phyloP scores from a whole-genome alignment of 2,113 vertebrate genomes.

The Chunga burmeisteri region DNA sequence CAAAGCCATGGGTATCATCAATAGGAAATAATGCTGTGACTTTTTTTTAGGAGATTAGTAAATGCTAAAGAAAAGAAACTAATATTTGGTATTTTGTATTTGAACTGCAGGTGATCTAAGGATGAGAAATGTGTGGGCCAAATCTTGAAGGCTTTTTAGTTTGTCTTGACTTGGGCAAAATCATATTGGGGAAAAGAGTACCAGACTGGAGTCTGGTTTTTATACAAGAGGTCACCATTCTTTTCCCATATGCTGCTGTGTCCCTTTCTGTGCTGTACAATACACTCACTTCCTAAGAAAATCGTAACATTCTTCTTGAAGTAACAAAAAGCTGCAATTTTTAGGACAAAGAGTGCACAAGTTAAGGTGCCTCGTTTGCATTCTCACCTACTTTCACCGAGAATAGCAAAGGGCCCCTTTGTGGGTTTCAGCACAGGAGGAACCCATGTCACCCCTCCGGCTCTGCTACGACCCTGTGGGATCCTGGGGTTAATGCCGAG shows the following conservation, averaged over 20 bases:
- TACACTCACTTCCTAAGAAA: neutral
- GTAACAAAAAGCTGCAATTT: conserved; percentile 4
- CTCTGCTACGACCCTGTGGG: neutral
- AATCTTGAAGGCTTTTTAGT: neutral
- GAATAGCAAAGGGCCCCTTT: neutral
- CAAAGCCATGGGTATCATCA: neutral
- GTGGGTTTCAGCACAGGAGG: neutral
- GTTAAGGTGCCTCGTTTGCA: neutral
- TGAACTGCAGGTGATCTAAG: conserved; percentile 10
- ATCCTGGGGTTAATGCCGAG: neutral
- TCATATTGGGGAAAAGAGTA: neutral
- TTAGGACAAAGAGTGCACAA: neutral
- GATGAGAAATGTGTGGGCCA: neutral
- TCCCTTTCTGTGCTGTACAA: neutral
- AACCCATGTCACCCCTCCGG: neutral
- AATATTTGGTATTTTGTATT: neutral
- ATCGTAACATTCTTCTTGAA: conserved; percentile 8
- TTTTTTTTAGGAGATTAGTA: neutral
- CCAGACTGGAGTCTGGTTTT: neutral
- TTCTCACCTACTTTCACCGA: neutral
- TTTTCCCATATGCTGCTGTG: neutral
- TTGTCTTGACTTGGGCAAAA: neutral
- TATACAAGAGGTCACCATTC: neutral
- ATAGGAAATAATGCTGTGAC: neutral
- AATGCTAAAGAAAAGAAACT: conserved; percentile 4